Base-by-base conservation (phyloP, 2,888 invertebrate species). In the Camponotus fellah region DNA sequence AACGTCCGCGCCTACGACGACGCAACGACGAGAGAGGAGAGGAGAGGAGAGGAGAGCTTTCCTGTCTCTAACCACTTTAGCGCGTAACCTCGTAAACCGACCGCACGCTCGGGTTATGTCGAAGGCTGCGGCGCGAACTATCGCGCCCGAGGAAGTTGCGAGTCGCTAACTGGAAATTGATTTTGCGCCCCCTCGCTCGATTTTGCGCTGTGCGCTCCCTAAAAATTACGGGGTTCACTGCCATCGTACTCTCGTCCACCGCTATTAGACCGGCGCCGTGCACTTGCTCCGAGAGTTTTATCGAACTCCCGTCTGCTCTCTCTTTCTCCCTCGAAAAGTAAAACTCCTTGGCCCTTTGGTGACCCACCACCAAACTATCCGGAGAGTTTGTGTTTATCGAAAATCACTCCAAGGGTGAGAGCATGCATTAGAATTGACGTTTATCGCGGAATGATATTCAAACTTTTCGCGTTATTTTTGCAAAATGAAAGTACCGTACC, bases 71-170 rank as follows among this genome's bases (percentile, higher is more conserved):
- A 89, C 88, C 84, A 85, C 85, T 88, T 90, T 85, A 88, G 83
- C 86, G 65, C 84, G 49, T 90, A 89, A 89, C 84, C 88, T 89
- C 86, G 90, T 90, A 88, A 88, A 88, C 80, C 84, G 62, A 85
- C 85, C 88, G 83, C 88, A 88, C 76, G 82, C 71, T 81, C 84
- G 77, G 80, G 82, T 83, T 79, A 85, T 77, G 82, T 80, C 83
- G 86, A 81, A 84, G 81, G 66, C 46, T 81, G 83, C 75, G 86
- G 85, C 83, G 85, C 79, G 81, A 85, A 81, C 86, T 84, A 82
- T 86, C 76, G 83, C 85, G 82, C 87, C 46, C 82, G 69, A 68
- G 72, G 58, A 85, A 87, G 81, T 87, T 86, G 83, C 85, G 72
- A 83, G 77, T 72, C 82, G 85, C 84, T 86, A 81, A 82, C 86